phyloP scores from a whole-genome alignment of 1,140 invertebrate species.

The Lithobius niger region DNA sequence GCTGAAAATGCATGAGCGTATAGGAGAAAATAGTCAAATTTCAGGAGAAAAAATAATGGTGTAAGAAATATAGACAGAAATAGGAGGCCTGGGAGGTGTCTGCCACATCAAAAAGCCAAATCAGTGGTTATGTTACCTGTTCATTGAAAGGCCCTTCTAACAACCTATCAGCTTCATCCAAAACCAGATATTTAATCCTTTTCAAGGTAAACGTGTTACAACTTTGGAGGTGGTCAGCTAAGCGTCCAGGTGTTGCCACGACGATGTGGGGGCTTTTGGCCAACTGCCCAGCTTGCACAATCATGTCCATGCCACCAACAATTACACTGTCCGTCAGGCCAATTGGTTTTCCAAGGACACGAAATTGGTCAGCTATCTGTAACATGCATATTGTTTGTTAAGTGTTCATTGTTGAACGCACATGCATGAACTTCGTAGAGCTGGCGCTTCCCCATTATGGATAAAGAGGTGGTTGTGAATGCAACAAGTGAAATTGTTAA shows the following conservation, averaged over 20 bases:
- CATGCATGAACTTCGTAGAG: slow-evolving; percentile 10
- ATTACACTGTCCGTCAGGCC: slow-evolving; percentile 67
- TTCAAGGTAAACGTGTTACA: slow-evolving; percentile 68
- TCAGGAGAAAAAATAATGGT: no score
- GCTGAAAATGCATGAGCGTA: no score
- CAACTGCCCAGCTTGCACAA: slow-evolving; percentile 73
- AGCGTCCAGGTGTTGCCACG: slow-evolving; percentile 75
- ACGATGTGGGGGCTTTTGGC: slow-evolving; percentile 82
- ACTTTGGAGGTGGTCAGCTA: slow-evolving; percentile 75
- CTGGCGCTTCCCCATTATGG: slow-evolving; percentile 29
- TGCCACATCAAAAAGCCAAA: no score
- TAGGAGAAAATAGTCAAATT: no score
- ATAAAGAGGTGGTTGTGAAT: neutral
- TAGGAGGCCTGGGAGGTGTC: no score
- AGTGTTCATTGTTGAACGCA: neutral
- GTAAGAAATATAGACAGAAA: no score
- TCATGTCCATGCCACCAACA: slow-evolving; percentile 86
- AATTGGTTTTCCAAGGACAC: slow-evolving; percentile 69
- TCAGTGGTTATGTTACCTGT: slow-evolving; percentile 33
- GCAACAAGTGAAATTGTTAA: neutral
- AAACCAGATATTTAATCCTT: slow-evolving; percentile 67
- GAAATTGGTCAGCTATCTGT: slow-evolving; percentile 85
- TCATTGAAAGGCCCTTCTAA: slow-evolving; percentile 65
- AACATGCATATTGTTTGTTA: slow-evolving; percentile 18
- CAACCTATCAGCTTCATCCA: slow-evolving; percentile 86